Percentiles rank a stretch among this genome's conserved stretches.
phyloP scores from a whole-genome alignment of 2,797 vertebrate genomes.

The Micropoecilia bifurca region DNA sequence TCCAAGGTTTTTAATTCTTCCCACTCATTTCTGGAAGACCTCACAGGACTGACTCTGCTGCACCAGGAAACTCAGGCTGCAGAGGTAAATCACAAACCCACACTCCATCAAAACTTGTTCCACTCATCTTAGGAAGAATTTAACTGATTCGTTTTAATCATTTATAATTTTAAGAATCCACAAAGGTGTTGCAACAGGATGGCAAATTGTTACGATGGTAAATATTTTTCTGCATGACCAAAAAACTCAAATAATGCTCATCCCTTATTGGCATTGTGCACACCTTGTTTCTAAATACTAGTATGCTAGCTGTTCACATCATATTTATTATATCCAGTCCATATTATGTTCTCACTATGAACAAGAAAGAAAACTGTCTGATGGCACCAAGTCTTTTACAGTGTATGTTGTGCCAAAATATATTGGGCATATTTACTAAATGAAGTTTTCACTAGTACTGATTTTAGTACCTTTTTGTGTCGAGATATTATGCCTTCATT shows the following conservation, averaged over 20 bases:
- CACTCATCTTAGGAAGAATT: neutral
- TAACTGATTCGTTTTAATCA: neutral
- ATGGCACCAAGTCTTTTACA: neutral
- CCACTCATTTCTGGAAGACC: constrained; percentile 97
- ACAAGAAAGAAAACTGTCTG: neutral
- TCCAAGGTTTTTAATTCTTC: constrained; percentile 98
- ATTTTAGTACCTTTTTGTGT: neutral
- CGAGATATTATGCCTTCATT: neutral
- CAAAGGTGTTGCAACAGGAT: neutral
- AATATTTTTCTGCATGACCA: neutral
- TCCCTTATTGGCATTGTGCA: neutral
- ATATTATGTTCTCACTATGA: neutral
- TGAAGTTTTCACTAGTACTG: neutral
- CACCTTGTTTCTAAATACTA: neutral
- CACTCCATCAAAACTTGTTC: neutral
- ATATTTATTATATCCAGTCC: neutral
- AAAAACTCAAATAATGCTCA: neutral
- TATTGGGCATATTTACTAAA: neutral
- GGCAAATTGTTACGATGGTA: neutral
- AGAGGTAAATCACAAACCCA: constrained; percentile 84
- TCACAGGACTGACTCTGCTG: constrained; percentile 94
- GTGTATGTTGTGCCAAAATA: neutral
- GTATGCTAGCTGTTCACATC: neutral
- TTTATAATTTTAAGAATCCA: neutral
- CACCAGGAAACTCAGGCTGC: constrained; percentile 98